Evolutionary conservation across 2,113 vertebrate genomes (phyloP), one percentile per base, ranked within the genome.

Genomic region (Myocastor coypus): DNA sequence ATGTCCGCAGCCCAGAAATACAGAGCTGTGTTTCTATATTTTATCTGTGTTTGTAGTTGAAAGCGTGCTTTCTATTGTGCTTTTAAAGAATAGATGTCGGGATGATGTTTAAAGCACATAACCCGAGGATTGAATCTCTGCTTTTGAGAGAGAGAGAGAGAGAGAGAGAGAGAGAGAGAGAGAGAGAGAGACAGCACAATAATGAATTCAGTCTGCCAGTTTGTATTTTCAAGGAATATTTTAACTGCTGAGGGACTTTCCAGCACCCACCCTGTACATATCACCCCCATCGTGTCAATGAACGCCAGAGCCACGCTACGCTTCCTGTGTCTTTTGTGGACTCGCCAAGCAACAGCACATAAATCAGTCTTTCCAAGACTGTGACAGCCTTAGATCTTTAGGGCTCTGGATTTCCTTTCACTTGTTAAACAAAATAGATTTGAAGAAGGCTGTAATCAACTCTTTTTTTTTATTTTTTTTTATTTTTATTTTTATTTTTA

Each of bases 61-160:
- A 98, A 98, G 93, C 89, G 73, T 89, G 95, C 93, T 89, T 98
- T 97, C 98, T 89, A 94, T 98, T 98, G 94, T 98, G 95, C 52
- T 96, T 98, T 98, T 98, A 96, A 98, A 98, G 97, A 98, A 96
- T 97, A 98, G 97, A 98, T 98, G 96, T 98, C 97, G 97, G 93
- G 95, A 93, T 37, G 80, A 46, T 97, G 92, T 97, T 97, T 96
- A 97, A 98, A 98, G 96, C n/a, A 57, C 83, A 97, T 97, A 96
- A 97, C 90, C 96, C 80, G 5, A 34, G 26, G 90, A 92, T 52
- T 96, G 86, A 97, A 98, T 97, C 95, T 97, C 83, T 96, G 80
- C 90, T 97, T 98, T 97, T 97, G 34, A 97, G 96, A 95, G 95
- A 59, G 52, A 52, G 52, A 52, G 52, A 52, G 34, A 97, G 96